Conservation (phyloP, 2,888 invertebrate genomes). For the Thymelicus lineola region DNA sequence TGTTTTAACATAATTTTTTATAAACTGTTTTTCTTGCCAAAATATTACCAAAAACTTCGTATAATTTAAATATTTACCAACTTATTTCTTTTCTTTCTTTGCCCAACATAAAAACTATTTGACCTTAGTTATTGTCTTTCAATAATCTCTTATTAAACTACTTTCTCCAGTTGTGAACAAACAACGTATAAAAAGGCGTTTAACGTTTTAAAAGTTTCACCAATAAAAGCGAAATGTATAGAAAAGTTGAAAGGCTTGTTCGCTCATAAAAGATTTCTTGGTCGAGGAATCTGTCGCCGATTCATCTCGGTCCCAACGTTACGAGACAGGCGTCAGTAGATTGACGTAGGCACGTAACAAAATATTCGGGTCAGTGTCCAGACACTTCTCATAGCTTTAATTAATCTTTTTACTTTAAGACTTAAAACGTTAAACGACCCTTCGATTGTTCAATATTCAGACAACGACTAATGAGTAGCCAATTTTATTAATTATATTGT, state of each 20-base stretch:
- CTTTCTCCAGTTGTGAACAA: neutral
- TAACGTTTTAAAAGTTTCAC: slow-evolving; percentile 5
- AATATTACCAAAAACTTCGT: too few species aligned
- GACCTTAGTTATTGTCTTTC: too few species aligned
- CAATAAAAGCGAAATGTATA: neutral
- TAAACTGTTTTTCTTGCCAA: too few species aligned
- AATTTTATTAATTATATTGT: slow-evolving; percentile 7
- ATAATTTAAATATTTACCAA: too few species aligned
- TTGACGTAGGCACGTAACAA: slow-evolving; percentile 32
- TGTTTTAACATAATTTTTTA: too few species aligned
- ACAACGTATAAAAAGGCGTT: neutral
- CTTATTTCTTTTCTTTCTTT: too few species aligned
- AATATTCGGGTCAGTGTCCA: slow-evolving; percentile 44
- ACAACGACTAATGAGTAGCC: slow-evolving; percentile 9
- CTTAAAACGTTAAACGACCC: slow-evolving; percentile 5
- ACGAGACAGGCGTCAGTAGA: slow-evolving; percentile 30
- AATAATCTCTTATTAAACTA: too few species aligned
- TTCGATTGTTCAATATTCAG: slow-evolving; percentile 6
- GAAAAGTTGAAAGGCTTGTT: slow-evolving; percentile 13
- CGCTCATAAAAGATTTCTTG: slow-evolving; percentile 26
- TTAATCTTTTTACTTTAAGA: slow-evolving; percentile 29
- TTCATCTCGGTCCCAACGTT: slow-evolving; percentile 44
- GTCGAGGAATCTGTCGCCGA: slow-evolving; percentile 42
- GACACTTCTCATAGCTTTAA: slow-evolving; percentile 34
- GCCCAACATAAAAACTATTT: too few species aligned